Conservation (phyloP, 2,113 vertebrate species). For the Thryonomys swinderianus region DNA sequence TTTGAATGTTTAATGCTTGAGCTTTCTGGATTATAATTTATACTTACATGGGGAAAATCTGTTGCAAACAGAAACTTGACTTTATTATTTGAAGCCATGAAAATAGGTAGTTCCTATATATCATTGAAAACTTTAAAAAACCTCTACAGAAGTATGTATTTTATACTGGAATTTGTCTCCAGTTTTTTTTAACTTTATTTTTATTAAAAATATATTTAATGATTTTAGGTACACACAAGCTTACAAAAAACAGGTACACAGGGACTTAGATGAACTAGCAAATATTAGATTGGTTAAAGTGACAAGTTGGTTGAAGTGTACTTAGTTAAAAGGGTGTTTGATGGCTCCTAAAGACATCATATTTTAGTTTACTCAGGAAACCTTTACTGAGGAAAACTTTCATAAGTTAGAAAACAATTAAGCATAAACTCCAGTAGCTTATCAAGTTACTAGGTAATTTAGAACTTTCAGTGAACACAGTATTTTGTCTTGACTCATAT, state of each 20-base stretch:
- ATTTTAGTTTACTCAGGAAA: background rate
- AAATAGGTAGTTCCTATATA: background rate
- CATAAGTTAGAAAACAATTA: conserved; percentile 5
- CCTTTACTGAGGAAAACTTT: background rate
- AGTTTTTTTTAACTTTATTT: background rate
- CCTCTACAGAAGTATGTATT: background rate
- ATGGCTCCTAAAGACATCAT: background rate
- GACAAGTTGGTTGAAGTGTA: background rate
- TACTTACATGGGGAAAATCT: background rate
- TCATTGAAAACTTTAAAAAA: conserved; percentile 29
- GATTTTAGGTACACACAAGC: background rate
- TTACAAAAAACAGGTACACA: background rate
- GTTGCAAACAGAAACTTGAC: background rate
- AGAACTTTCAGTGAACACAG: background rate
- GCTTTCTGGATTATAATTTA: background rate
- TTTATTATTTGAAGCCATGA: background rate
- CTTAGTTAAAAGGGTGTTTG: background rate
- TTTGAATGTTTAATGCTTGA: background rate
- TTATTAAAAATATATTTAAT: conserved; percentile 10
- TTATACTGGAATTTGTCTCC: background rate
- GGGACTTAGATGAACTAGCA: background rate
- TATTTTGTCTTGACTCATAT: background rate
- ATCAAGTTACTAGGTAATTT: background rate
- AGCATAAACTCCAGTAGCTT: background rate
- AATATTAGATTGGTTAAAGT: conserved; percentile 11